phyloP scores from a whole-genome alignment of 2,797 vertebrate genomes.

The Epinephelus malabaricus region DNA sequence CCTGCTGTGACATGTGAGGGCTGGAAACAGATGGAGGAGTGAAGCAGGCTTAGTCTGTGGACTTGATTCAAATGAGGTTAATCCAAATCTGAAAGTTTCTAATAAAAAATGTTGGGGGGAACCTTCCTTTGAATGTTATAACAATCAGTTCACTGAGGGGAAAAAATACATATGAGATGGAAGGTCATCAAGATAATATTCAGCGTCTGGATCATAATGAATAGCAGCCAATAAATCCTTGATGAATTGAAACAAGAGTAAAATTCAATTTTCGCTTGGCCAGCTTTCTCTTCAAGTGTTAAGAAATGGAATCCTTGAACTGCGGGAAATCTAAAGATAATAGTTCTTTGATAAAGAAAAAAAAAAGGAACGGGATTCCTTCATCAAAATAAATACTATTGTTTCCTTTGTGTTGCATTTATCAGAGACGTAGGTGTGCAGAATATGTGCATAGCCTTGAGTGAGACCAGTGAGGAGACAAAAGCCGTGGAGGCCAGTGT shows the following conservation, averaged over 20 bases:
- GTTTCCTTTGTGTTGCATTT: constrained; percentile 16
- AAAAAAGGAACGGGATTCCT: background rate
- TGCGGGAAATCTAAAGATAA: constrained; percentile 26
- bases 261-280: constrained; percentile 53
- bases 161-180: constrained; percentile 29
- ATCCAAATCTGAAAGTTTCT: constrained; percentile 54
- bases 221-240: constrained; percentile 47
- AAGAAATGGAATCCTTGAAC: constrained; percentile 40
- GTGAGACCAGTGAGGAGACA: constrained; percentile 30
- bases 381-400: constrained; percentile 1
- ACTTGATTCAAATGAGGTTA: constrained; percentile 52
- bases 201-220: constrained; percentile 51
- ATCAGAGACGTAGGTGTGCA: constrained; percentile 25
- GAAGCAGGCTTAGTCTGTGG: constrained; percentile 38
- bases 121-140: constrained; percentile 31
- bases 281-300: constrained; percentile 33
- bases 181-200: constrained; percentile 55
- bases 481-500: constrained; percentile 10
- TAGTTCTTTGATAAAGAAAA: background rate
- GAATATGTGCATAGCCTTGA: constrained; percentile 34
- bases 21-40: constrained; percentile 65
- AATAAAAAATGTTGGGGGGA: constrained; percentile 13
- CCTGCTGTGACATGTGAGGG: constrained; percentile 65
- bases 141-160: constrained; percentile 39
- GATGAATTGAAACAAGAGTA: constrained; percentile 52